A percentile compares a stretch with the other conserved stretches of the same genome.
phyloP scores from a whole-genome alignment of 2,797 vertebrate species.

The Pelobates cultripes region DNA sequence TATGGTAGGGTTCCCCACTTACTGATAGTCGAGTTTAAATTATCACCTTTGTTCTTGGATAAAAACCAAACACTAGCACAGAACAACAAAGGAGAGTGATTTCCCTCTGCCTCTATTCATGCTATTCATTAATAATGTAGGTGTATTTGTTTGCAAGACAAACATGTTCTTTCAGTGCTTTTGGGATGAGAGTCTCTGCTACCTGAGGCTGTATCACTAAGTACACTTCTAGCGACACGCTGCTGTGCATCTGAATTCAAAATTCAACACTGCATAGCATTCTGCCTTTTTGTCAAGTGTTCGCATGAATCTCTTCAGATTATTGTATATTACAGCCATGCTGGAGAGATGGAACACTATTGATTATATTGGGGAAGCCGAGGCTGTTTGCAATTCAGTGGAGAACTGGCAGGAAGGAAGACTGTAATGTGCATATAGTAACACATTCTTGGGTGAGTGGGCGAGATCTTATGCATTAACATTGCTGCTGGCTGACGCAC shows the following conservation, averaged over 20 bases:
- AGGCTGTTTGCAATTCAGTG: conserved; percentile 1
- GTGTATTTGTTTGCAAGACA: conserved; percentile 30
- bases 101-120: conserved; percentile 9
- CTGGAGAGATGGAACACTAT: not conserved
- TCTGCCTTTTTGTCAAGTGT: not conserved
- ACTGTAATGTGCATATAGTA: conserved; percentile 2
- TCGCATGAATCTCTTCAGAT: not conserved
- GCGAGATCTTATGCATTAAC: conserved; percentile 24
- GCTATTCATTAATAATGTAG: conserved; percentile 33
- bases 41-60: conserved; percentile 10
- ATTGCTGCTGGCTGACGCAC: conserved; percentile 24
- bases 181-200: conserved; percentile 7
- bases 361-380: not conserved
- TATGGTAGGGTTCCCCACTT: too few species aligned
- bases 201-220: conserved; percentile 25
- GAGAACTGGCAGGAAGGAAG: not conserved
- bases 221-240: not conserved
- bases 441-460: conserved; percentile 22
- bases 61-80: not conserved
- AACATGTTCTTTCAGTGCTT: conserved; percentile 27
- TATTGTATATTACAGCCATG: not conserved
- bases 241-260: not conserved
- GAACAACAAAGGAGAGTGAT: conserved; percentile 10
- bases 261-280: not conserved
- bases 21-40: not conserved